phyloP scores from a whole-genome alignment of 2,113 vertebrate genomes.

The Phodopus roborovskii region DNA sequence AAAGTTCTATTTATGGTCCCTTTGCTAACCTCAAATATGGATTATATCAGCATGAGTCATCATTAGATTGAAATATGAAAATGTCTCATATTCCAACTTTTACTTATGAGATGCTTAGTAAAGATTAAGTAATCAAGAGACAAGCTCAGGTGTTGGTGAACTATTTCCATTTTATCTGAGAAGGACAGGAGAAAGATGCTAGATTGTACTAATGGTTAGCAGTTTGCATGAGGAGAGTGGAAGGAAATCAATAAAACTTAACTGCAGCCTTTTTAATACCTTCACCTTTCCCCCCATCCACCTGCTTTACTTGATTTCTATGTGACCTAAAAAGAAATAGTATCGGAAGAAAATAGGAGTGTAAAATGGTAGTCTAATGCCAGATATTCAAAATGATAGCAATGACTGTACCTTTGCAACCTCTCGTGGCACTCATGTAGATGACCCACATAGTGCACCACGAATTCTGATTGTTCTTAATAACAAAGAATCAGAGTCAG shows the following conservation, averaged over 20 bases:
- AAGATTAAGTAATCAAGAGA: neutral
- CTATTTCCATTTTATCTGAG: neutral
- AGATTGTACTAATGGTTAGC: neutral
- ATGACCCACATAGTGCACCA: neutral
- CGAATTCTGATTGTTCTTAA: too few relatives aligned
- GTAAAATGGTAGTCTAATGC: neutral
- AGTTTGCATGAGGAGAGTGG: neutral
- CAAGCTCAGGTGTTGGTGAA: neutral
- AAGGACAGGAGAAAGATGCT: neutral
- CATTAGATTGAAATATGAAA: neutral
- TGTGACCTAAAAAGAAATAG: neutral
- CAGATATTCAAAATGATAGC: slow-evolving; percentile 5
- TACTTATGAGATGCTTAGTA: neutral
- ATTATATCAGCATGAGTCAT: neutral
- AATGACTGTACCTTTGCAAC: neutral
- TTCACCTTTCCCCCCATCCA: neutral
- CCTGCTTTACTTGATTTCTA: neutral
- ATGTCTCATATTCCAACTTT: neutral
- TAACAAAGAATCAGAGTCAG: too few relatives aligned
- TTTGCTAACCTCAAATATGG: neutral
- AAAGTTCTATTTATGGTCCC: neutral
- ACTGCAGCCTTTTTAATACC: neutral
- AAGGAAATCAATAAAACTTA: neutral
- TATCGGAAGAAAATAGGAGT: neutral
- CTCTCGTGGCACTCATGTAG: neutral